Evolutionary conservation across 2,113 vertebrate species (phyloP).

Genomic region (Geococcyx californianus): DNA sequence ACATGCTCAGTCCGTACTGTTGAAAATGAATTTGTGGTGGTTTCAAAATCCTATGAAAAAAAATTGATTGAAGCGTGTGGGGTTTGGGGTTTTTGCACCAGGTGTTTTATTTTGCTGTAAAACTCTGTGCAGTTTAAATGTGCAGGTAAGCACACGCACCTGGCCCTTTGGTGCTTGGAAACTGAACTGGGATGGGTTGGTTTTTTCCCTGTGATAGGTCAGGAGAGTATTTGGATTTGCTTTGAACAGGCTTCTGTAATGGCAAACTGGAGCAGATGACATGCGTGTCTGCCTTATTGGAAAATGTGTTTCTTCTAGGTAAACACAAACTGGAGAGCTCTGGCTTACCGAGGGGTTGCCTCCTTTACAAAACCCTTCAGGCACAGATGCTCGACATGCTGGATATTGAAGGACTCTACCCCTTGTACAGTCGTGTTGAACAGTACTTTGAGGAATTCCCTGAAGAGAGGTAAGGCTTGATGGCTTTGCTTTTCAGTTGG

Average conservation of each 20-base stretch:
- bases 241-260: background rate
- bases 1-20: background rate
- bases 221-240: background rate
- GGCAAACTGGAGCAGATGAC: background rate
- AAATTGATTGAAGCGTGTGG: background rate
- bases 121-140: background rate
- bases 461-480: slow-evolving; percentile 84
- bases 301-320: slow-evolving; percentile 68
- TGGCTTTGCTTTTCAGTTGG: background rate
- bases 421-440: slow-evolving; percentile 89
- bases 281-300: background rate
- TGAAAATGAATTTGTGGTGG: background rate
- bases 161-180: background rate
- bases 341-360: slow-evolving; percentile 87
- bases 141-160: background rate
- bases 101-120: background rate
- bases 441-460: slow-evolving; percentile 91
- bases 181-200: background rate
- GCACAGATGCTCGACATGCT: slow-evolving; percentile 94
- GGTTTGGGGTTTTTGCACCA: background rate
- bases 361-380: slow-evolving; percentile 91
- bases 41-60: background rate
- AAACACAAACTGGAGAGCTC: slow-evolving; percentile 79
- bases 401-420: slow-evolving; percentile 94
- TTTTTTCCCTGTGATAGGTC: background rate